Evolutionary conservation across 1,140 invertebrate species (phyloP).

Genomic region (Acromyrmex echinatior): DNA sequence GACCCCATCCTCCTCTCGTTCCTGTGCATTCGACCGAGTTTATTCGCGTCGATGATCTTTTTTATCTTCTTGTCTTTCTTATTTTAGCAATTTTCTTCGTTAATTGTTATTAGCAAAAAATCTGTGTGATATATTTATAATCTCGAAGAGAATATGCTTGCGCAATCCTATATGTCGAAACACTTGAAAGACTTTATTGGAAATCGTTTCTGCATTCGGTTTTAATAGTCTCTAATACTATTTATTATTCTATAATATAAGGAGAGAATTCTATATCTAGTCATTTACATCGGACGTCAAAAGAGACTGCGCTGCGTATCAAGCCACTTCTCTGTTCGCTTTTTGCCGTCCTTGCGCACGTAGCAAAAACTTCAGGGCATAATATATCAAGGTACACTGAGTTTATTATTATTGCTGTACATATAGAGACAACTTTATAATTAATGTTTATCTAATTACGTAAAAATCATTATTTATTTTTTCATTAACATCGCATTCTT

Average conservation of each 20-base stretch:
- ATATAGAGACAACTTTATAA: constrained; percentile 27
- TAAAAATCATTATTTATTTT: constrained; percentile 21
- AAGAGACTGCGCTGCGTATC: neutral
- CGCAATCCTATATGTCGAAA: neutral
- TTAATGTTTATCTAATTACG: constrained; percentile 33
- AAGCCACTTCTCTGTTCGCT: constrained; percentile 15
- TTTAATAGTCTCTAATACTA: constrained; percentile 17
- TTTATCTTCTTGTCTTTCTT: constrained; percentile 15
- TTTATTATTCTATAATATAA: constrained; percentile 18
- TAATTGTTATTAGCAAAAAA: constrained; percentile 23
- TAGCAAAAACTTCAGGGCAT: constrained; percentile 7
- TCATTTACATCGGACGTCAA: constrained; percentile 18
- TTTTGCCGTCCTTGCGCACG: constrained; percentile 32
- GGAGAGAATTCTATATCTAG: neutral
- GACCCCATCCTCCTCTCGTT: constrained; percentile 14
- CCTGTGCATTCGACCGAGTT: constrained; percentile 14
- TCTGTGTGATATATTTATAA: constrained; percentile 10
- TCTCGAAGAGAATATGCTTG: constrained; percentile 15
- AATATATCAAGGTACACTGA: constrained; percentile 13
- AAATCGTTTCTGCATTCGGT: neutral
- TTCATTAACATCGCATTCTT: neutral
- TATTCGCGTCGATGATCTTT: constrained; percentile 5
- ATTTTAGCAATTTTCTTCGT: constrained; percentile 27
- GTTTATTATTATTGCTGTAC: constrained; percentile 8
- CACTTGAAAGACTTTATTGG: neutral